phyloP scores from a whole-genome alignment of 2,888 invertebrate species.

The Parochlus steinenii region DNA sequence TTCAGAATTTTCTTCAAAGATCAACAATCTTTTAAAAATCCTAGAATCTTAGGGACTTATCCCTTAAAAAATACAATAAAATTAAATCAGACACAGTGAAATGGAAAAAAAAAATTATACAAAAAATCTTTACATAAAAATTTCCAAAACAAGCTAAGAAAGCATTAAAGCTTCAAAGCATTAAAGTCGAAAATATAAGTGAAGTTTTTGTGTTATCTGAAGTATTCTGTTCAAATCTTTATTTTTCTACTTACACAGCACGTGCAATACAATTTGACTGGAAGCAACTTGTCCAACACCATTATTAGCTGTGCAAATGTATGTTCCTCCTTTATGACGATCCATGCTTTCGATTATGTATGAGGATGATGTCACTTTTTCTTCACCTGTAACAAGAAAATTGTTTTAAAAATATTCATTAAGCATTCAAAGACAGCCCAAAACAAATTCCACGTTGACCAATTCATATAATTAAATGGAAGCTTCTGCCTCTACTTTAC shows the following conservation, averaged over 20 bases:
- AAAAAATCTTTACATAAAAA: no score
- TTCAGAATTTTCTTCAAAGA: no score
- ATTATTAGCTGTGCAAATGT: constrained; percentile 36
- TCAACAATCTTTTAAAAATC: no score
- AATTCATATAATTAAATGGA: constrained; percentile 1
- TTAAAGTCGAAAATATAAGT: not conserved
- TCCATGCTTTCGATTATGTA: constrained; percentile 35
- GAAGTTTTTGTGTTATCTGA: not conserved
- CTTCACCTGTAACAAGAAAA: constrained; percentile 29
- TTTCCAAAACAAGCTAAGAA: no score
- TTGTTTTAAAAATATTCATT: not conserved
- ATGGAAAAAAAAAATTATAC: no score
- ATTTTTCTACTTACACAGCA: constrained; percentile 33
- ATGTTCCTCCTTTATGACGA: constrained; percentile 35
- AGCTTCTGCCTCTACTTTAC: not conserved
- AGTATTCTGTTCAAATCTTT: not conserved
- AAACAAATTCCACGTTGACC: no score
- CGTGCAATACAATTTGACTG: constrained; percentile 34
- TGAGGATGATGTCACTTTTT: constrained; percentile 33
- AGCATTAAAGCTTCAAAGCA: no score
- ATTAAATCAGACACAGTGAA: no score
- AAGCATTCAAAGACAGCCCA: no score
- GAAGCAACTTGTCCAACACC: constrained; percentile 36
- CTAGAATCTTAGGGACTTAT: no score
- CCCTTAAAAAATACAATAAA: no score